Percentiles rank a stretch among this genome's conserved stretches.
phyloP scores from a whole-genome alignment of 2,888 invertebrate genomes.

The Mamestra brassicae region DNA sequence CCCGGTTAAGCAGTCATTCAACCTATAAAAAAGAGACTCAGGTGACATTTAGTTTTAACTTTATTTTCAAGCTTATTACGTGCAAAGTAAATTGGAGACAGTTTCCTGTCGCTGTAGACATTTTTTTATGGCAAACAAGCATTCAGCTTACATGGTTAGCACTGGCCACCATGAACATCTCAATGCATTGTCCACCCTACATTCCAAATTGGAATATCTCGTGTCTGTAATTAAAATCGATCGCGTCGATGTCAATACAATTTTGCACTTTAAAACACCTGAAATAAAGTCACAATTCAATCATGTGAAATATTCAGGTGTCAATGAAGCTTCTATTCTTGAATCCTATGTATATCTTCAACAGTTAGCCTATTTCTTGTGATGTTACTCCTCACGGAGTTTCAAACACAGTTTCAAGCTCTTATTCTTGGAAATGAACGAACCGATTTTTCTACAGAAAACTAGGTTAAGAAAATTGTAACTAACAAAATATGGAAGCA shows the following conservation, averaged over 20 bases:
- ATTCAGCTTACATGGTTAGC: too few relatives aligned
- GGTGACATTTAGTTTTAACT: too few relatives aligned
- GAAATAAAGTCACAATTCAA: conserved; percentile 22
- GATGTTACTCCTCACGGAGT: conserved; percentile 6
- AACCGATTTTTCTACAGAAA: too few relatives aligned
- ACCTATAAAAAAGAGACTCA: too few relatives aligned
- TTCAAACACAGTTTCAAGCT: too few relatives aligned
- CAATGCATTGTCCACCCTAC: background rate
- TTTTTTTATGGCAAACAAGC: too few relatives aligned
- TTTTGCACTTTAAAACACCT: background rate
- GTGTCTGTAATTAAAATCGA: background rate
- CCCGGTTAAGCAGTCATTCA: too few relatives aligned
- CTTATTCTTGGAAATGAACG: too few relatives aligned
- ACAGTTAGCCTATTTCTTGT: conserved; percentile 34
- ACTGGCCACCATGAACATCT: background rate
- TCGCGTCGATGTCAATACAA: background rate
- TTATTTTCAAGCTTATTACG: background rate
- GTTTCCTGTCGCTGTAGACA: background rate
- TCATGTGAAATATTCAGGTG: too few relatives aligned
- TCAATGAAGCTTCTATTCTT: conserved; percentile 26
- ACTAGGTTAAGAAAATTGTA: too few relatives aligned
- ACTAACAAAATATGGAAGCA: too few relatives aligned
- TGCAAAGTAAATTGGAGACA: background rate
- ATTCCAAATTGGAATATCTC: background rate
- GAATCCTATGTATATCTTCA: background rate